Evolutionary conservation across 1,140 invertebrate genomes (phyloP), one percentile per base, ranked within the genome.

Genomic region (Drosophila teissieri): DNA sequence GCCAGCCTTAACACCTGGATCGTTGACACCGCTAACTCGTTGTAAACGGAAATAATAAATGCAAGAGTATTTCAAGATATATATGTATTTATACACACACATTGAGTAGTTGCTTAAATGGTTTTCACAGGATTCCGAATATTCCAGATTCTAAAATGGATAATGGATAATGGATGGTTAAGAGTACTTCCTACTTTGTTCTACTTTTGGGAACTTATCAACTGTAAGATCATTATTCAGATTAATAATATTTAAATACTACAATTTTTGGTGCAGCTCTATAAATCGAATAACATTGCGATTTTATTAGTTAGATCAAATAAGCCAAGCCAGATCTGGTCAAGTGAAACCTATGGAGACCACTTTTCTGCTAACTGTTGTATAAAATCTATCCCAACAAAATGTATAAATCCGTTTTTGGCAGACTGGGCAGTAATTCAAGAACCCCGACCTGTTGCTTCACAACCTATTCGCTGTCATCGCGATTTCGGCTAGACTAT

Each of bases 1-100:
- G 92, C 94, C 2, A 74, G 91, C 12, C 93, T 93, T 19, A 61
- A 68, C 0, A 6, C 64, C n/a, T 95, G 93, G 93, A 80, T 92
- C 51, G 24, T 34, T 0, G 11, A 45, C 1, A 68, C 62, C 11
- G 3, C 40, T 34, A 22, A 8, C 0, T 4, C 12, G 0, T 31
- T 88, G 31, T 77, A 68, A 68, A 72, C 6, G 5, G 10, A 10
- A 24, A 31, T 3, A 76, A 73, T 78, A 80, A 82, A 85, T 11
- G 3, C 5, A 7, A 37, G 14, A 60, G 37, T 34, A 45, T 46
- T 52, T 52, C 15, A 52, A 24, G 4, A 22, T 1, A 34, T 42
- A 2, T 10, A 8, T 0, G 7, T 48, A 19, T 10, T 4, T 19
- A 19, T 19, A 19, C 7, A 3, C 7, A 8, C 10, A 3, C 31